Evolutionary conservation across 2,888 invertebrate genomes (phyloP), one percentile per base, ranked within the genome.

Genomic region (Nomada ferruginata): DNA sequence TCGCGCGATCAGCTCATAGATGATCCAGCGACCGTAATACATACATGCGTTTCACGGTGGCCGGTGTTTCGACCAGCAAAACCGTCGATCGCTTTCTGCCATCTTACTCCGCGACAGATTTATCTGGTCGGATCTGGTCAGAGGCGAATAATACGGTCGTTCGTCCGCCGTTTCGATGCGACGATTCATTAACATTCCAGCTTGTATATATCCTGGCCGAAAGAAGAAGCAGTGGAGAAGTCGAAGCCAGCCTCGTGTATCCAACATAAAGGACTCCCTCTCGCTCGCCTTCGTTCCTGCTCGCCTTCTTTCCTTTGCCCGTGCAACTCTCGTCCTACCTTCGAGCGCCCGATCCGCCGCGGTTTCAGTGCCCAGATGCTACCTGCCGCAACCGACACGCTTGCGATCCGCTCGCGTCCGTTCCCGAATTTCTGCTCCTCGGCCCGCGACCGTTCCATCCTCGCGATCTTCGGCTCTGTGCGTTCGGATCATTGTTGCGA

Each of bases 131-230:
- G 50, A 18, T 23, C 18, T 52, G 36, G 29, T 57, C 60, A 20
- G 74, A 55, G 68, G 74, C 75, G 83, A 85, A 87, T 87, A 87
- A 87, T 76, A 76, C 83, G 85, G 85, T 84, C 82, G 84, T 53
- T 61, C 47, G 60, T 10, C 69, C 71, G 77, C 75, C 76, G 68
- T 59, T 57, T 50, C 68, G 71, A 86, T 82, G 71, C 85, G 81
- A 79, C 78, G 76, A 81, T 84, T 90, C 82, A 89, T 89, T 89
- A 89, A 89, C 86, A 88, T 90, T 89, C 88, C 88, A 76, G 73
- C 76, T 82, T 85, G 85, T 84, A 84, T 85, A 85, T 86, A 57
- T 76, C 71, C 29, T 18, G 69, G 61, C 70, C 50, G 52, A 79
- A 82, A 80, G 76, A 70, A 72, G 79, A 76, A 76, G 79, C 68